Conservation (phyloP, 2,797 vertebrate species). For the Bufotes viridis region DNA sequence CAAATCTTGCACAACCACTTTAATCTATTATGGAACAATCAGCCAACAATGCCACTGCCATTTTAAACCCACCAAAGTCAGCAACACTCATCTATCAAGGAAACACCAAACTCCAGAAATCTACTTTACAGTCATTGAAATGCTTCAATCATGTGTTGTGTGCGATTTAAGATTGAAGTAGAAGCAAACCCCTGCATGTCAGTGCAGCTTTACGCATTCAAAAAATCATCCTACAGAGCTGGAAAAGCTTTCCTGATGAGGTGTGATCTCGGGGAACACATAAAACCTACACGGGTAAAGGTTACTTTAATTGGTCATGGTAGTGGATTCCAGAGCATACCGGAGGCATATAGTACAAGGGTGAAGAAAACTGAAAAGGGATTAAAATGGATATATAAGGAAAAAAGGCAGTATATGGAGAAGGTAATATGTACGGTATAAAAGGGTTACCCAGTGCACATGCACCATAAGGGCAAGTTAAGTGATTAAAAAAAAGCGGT, state of each 20-base stretch:
- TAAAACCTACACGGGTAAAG: conserved; percentile 4
- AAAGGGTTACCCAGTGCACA: neutral
- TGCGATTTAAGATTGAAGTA: neutral
- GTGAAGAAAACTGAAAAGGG: neutral
- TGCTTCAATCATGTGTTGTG: neutral
- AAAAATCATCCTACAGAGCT: conserved; percentile 7
- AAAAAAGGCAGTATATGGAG: neutral
- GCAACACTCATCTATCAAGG: neutral
- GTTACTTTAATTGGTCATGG: conserved; percentile 18
- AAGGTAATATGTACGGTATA: neutral
- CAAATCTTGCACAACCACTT: too few species aligned
- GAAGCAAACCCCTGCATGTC: neutral
- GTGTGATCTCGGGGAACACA: neutral
- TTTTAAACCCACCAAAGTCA: neutral
- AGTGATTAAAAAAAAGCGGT: too few species aligned
- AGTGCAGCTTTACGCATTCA: neutral
- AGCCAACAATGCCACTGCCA: neutral
- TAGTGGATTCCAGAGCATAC: conserved; percentile 10
- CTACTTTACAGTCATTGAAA: neutral
- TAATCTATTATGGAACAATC: neutral
- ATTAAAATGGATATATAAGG: neutral
- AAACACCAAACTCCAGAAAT: neutral
- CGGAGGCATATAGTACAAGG: neutral
- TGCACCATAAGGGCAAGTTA: neutral
- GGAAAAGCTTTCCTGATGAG: conserved; percentile 3